Base-by-base conservation (phyloP, 2,888 invertebrate species). In the Trichopria drosophilae region DNA sequence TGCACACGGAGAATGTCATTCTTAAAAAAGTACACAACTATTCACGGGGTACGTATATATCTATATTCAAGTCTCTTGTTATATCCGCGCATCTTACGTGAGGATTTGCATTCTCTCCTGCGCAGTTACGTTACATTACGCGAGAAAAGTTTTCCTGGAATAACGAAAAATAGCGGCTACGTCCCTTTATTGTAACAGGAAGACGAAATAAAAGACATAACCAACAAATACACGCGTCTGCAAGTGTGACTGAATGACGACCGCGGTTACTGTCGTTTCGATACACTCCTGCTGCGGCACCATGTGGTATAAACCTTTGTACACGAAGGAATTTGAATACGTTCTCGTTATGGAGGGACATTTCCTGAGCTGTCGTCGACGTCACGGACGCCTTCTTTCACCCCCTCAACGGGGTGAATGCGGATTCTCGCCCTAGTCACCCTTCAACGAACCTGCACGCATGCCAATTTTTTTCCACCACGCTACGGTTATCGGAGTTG, bases 301-400 rank as follows among this genome's bases (percentile, higher is more conserved):
- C 45, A 53, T 45, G 49, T 49, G 44, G 44, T 26, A 23, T 19
- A 39, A 42, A 49, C 53, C 49, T 53, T 49, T 46, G 50, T 50
- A 46, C 46, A 43, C 31, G 26, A 50, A 53, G 42, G 53, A 53
- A 53, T 53, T 53, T 53, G 53, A 53, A 53, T 53, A 49, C 53
- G 35, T 49, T 49, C 49, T 48, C 41, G 53, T 53, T 49, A 53
- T 49, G 49, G 53, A 45, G 53, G 53, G 48, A 53, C 48, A 49
- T 53, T 53, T 53, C 44, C n/a, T n/a, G n/a, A n/a, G n/a, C n/a
- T n/a, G n/a, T n/a, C n/a, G n/a, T n/a, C n/a, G n/a, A n/a, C n/a
- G n/a, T n/a, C n/a, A n/a, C n/a, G n/a, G n/a, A n/a, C n/a, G n/a
- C n/a, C n/a, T n/a, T n/a, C n/a, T n/a, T n/a, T n/a, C n/a, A n/a